These are phyloP conservation scores for Spodoptera picta DNA, from an alignment of 2,888 invertebrate species.

Conservation along the genomic window DNA sequence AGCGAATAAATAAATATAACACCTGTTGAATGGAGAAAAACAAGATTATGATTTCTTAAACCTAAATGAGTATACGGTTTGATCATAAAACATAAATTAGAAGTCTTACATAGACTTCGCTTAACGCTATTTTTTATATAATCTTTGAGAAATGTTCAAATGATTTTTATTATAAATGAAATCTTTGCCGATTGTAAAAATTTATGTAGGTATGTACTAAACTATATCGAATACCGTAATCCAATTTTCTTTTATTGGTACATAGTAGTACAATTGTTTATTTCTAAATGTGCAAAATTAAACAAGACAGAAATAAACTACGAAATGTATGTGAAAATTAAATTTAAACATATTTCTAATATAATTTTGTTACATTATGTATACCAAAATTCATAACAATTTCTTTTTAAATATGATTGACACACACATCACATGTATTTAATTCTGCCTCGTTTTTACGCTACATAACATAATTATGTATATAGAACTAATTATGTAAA, in stretches of 20 bases:
- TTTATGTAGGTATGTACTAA: slow-evolving; percentile 39
- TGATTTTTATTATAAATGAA: slow-evolving; percentile 44
- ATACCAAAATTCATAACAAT: slow-evolving; percentile 17
- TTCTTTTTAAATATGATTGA: slow-evolving; percentile 13
- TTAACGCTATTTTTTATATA: slow-evolving; percentile 37
- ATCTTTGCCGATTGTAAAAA: slow-evolving; percentile 57
- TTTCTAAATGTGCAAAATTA: slow-evolving; percentile 11
- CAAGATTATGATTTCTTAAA: slow-evolving; percentile 61
- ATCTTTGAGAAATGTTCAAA: slow-evolving; percentile 56
- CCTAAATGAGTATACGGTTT: slow-evolving; percentile 83
- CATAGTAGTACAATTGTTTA: slow-evolving; percentile 4
- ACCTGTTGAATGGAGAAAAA: slow-evolving; percentile 32
- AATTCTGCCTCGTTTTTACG: slow-evolving; percentile 48
- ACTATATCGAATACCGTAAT: slow-evolving; percentile 65
- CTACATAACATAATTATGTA: slow-evolving; percentile 8
- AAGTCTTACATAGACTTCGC: slow-evolving; percentile 56
- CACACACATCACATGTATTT: slow-evolving; percentile 19
- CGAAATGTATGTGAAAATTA: neutral
- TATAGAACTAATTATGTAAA: slow-evolving; percentile 38
- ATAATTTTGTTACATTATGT: slow-evolving; percentile 25
- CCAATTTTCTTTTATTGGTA: slow-evolving; percentile 42
- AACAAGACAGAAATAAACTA: slow-evolving; percentile 40
- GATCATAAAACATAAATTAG: slow-evolving; percentile 74
- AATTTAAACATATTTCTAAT: slow-evolving; percentile 18
- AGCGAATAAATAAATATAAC: slow-evolving; percentile 48